Percentiles rank a stretch among this genome's conserved stretches.
Conservation (phyloP, 2,797 vertebrate species). For the Hoplostethus atlanticus region DNA sequence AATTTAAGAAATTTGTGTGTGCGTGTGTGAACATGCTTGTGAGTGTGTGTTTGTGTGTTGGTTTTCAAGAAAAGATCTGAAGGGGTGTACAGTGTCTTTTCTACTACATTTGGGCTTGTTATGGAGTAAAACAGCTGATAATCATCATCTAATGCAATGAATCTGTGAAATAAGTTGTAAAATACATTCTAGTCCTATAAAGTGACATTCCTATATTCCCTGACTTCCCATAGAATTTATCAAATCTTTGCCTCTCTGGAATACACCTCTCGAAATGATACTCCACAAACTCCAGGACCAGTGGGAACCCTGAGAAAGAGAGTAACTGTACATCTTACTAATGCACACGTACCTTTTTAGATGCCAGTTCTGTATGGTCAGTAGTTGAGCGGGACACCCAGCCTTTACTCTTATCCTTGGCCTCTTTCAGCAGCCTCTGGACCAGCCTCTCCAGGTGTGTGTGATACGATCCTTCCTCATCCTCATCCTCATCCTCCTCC, state of each 20-base stretch:
- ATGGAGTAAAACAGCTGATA: too few species aligned
- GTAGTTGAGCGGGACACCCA: conserved; percentile 88
- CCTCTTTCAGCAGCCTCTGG: conserved; percentile 91
- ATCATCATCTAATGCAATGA: too few species aligned
- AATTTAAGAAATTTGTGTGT: not conserved
- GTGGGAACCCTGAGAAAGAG: not conserved
- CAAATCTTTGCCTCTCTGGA: too few species aligned
- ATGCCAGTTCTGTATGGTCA: conserved; percentile 90
- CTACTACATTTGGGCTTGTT: too few species aligned
- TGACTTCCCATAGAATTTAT: too few species aligned
- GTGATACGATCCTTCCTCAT: conserved; percentile 86
- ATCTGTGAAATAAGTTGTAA: too few species aligned
- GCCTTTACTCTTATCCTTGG: conserved; percentile 92
- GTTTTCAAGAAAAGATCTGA: too few species aligned
- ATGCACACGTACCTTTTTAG: conserved; percentile 88
- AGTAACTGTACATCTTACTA: not conserved
- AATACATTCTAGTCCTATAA: too few species aligned
- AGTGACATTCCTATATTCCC: too few species aligned
- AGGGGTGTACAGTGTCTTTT: too few species aligned
- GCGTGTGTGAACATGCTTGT: not conserved
- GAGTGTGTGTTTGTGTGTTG: not conserved
- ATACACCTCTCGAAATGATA: not conserved
- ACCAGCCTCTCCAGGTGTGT: conserved; percentile 87
- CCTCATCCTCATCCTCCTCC: conserved; percentile 70
- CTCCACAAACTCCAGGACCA: not conserved